Base-by-base conservation (phyloP, 2,797 vertebrate species). In the Cichlasoma orientale region DNA sequence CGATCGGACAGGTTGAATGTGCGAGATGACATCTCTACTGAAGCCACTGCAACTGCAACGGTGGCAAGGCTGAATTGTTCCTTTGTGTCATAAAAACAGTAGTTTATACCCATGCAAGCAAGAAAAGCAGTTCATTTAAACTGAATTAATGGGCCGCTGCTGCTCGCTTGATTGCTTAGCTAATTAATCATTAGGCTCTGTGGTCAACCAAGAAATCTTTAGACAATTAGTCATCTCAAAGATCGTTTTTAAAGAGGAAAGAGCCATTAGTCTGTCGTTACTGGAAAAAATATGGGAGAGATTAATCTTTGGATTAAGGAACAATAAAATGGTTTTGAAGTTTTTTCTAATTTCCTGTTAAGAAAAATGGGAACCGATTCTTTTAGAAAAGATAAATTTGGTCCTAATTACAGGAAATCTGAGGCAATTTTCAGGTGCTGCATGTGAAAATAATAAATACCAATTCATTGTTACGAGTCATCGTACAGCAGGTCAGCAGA, bases 1-100 rank as follows among this genome's bases (percentile, higher is more conserved):
- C 47, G 0, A 68, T 79, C 52, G 12, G 82, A 88, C 85, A 80
- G 71, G 82, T 33, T 61, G 19, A 74, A 81, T 73, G 84, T 89
- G 86, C 8, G 38, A 82, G 44, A 5, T 54, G 89, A 90, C 61
- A 33, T 85, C 88, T 85, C 73, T 71, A 82, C 78, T 78, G 56
- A 54, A 53, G 1, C 56, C 57, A 11, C 56, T 71, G 47, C 31
- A 41, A 78, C 52, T 27, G 23, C 19, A 38, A 7, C 7, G 5
- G 72, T 11, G 29, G 29, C 33, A 38, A 53, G 19, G 44, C 21
- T 18, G 25, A 52, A 47, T 21, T 4, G 13, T 29, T 75, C 13
- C 5, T 52, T 25, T 80, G 38, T 54, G 31, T 21, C 10, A 16
- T 14, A 55, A 56, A 13, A 71, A 36, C 18, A 44, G 23, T 10